Evolutionary conservation across 2,797 vertebrate species (phyloP).

Genomic region (Buphagus erythrorhynchus): DNA sequence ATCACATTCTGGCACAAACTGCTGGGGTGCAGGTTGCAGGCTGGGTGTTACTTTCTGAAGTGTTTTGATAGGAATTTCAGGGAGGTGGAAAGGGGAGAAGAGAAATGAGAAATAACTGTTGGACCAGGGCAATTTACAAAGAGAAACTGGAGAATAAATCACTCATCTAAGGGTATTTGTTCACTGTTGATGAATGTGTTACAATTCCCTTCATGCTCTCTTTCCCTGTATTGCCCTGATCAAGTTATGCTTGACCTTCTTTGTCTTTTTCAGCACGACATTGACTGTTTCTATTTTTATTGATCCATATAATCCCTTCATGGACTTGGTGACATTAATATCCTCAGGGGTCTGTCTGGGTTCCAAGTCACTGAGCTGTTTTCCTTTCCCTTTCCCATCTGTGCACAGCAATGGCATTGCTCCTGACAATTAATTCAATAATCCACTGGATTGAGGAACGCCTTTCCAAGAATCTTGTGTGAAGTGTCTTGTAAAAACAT

Average conservation of each 20-base stretch:
- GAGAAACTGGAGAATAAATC: background rate
- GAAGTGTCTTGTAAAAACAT: background rate
- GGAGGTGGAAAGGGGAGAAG: background rate
- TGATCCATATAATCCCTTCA: constrained; percentile 44
- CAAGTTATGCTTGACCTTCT: constrained; percentile 55
- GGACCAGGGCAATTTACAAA: background rate
- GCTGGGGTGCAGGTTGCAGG: background rate
- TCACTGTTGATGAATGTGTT: background rate
- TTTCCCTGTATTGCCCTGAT: background rate
- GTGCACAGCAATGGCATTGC: background rate
- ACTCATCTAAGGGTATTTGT: background rate
- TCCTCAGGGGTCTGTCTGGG: background rate
- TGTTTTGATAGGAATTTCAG: background rate
- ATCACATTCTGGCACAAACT: background rate
- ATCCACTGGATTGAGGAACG: background rate
- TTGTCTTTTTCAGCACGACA: constrained; percentile 53
- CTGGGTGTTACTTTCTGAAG: background rate
- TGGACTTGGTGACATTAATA: constrained; percentile 50
- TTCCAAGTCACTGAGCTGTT: constrained; percentile 35
- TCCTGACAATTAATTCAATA: constrained; percentile 45
- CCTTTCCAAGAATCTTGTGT: constrained; percentile 36
- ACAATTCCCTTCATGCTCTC: background rate
- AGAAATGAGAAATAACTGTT: background rate
- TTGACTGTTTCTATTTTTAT: constrained; percentile 67
- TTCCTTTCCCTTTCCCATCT: constrained; percentile 14